Evolutionary conservation across 2,888 invertebrate species (phyloP).

Genomic region (Caenorhabditis sp.): DNA sequence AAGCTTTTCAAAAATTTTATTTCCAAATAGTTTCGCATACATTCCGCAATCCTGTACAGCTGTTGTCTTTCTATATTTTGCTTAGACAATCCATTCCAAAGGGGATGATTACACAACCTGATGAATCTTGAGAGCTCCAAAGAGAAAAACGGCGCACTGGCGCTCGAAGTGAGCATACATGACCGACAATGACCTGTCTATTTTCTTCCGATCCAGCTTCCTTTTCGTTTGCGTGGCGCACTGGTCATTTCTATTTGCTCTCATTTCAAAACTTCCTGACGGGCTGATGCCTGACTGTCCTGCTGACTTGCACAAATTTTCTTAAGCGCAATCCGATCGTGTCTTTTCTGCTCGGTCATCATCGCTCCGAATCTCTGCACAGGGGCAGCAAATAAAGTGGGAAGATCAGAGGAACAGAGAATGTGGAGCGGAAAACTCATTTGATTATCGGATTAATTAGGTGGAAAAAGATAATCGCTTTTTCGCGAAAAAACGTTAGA

Average conservation of each 20-base stretch:
- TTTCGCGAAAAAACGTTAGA: slow-evolving; percentile 21
- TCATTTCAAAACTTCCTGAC: slow-evolving; percentile 60
- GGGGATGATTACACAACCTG: slow-evolving; percentile 58
- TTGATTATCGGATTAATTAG: slow-evolving; percentile 64
- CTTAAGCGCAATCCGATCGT: slow-evolving; percentile 57
- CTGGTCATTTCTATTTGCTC: slow-evolving; percentile 59
- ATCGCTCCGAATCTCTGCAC: slow-evolving; percentile 33
- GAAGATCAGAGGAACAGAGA: slow-evolving; percentile 1
- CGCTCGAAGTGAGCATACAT: slow-evolving; percentile 29
- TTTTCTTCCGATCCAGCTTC: slow-evolving; percentile 7
- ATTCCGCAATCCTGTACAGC: too few relatives aligned
- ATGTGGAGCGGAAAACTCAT: slow-evolving; percentile 29
- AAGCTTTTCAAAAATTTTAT: too few relatives aligned
- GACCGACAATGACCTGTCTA: slow-evolving; percentile 59
- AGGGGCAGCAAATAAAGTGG: slow-evolving; percentile 5
- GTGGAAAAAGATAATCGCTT: slow-evolving; percentile 42
- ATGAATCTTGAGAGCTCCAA: slow-evolving; percentile 43
- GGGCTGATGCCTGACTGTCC: slow-evolving; percentile 9
- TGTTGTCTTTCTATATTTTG: slow-evolving; percentile 3
- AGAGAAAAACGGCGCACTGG: slow-evolving; percentile 34
- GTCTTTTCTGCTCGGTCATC: slow-evolving; percentile 40
- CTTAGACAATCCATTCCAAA: slow-evolving; percentile 29
- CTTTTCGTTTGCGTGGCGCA: neutral
- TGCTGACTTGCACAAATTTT: slow-evolving; percentile 34
- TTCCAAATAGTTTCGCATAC: too few relatives aligned